Evolutionary conservation across 2,113 vertebrate species (phyloP).

Genomic region (Dromiciops gliroides): DNA sequence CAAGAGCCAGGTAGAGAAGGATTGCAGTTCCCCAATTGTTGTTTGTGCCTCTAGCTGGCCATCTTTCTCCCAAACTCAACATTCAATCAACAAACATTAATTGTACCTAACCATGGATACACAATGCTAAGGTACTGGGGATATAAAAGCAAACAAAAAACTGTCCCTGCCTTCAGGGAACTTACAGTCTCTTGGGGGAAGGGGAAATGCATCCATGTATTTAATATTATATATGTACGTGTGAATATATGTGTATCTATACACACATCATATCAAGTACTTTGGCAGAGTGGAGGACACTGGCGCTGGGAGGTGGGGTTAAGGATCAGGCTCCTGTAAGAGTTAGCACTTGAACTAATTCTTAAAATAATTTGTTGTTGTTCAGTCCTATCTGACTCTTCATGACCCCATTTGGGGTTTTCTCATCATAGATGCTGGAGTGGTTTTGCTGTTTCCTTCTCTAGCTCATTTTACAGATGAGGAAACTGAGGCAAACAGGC

Average conservation of each 20-base stretch:
- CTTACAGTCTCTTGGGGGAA: not conserved
- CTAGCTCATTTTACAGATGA: not conserved
- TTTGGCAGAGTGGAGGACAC: not conserved
- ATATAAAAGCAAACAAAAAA: not conserved
- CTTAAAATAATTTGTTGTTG: not conserved
- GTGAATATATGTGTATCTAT: not conserved
- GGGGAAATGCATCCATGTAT: not conserved
- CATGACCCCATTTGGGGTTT: not conserved
- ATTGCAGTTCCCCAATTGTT: not conserved
- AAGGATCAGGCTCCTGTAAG: not conserved
- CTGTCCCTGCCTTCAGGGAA: not conserved
- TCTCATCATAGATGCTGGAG: not conserved
- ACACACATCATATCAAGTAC: not conserved
- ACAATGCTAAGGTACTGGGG: not conserved
- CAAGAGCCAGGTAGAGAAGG: not conserved
- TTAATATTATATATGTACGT: not conserved
- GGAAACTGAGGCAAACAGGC: not conserved
- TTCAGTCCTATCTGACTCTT: not conserved
- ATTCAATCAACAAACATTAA: not conserved
- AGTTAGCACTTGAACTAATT: not conserved
- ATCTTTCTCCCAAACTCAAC: not conserved
- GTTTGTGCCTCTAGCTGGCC: not conserved
- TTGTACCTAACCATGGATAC: not conserved
- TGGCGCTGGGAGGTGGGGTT: not conserved
- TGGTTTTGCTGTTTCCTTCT: not conserved